Conservation (phyloP, 2,797 vertebrate species). For the Pachyuromys duprasi region DNA sequence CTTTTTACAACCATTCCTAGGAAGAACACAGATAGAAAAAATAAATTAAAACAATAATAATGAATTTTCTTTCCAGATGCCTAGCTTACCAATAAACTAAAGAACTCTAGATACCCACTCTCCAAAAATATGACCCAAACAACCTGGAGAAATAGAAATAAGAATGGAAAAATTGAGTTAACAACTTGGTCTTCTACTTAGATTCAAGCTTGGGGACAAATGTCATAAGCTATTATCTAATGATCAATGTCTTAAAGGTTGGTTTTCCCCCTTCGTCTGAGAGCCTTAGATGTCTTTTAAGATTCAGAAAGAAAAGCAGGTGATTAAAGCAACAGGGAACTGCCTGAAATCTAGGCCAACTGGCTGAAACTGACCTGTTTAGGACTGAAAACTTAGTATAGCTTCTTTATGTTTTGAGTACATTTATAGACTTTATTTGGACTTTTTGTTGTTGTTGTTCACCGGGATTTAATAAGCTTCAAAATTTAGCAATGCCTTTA, state of each 20-base stretch:
- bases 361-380: constrained; percentile 73
- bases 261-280: background rate
- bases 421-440: constrained; percentile 54
- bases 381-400: constrained; percentile 77
- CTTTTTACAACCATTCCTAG: constrained; percentile 76
- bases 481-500: constrained; percentile 10
- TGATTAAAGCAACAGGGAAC: constrained; percentile 54
- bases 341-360: constrained; percentile 39
- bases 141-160: background rate
- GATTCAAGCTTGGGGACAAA: constrained; percentile 42
- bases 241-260: constrained; percentile 36
- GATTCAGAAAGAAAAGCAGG: constrained; percentile 58
- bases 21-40: constrained; percentile 60
- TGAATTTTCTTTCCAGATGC: background rate
- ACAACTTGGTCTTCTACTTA: background rate
- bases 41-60: background rate
- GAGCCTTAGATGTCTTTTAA: constrained; percentile 33
- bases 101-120: background rate
- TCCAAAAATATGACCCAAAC: constrained; percentile 14
- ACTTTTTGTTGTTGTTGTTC: constrained; percentile 45
- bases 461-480: constrained; percentile 64
- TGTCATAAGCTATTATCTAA: constrained; percentile 58
- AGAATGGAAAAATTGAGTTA: constrained; percentile 57
- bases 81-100: background rate
- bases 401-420: constrained; percentile 47